Evolutionary conservation across 1,140 invertebrate genomes (phyloP).

Genomic region (Agraylea sexmaculata): DNA sequence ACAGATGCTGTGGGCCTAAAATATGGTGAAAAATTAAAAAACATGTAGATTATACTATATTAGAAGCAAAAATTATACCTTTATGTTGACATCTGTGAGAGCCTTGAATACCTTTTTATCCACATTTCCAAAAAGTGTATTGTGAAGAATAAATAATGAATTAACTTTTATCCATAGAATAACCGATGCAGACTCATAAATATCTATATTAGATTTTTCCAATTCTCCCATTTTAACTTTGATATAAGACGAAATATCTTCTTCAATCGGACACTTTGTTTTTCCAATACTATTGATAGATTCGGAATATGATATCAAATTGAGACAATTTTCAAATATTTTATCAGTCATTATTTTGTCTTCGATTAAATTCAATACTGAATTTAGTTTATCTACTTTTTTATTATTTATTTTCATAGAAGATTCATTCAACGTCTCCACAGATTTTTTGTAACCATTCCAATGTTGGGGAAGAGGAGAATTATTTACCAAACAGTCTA

Average conservation of each 20-base stretch:
- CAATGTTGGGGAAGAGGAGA: slow-evolving; percentile 53
- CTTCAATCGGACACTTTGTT: slow-evolving; percentile 50
- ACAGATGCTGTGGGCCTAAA: slow-evolving; percentile 56
- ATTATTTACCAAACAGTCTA: slow-evolving; percentile 60
- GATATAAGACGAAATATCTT: slow-evolving; percentile 62
- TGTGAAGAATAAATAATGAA: slow-evolving; percentile 57
- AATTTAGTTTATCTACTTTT: slow-evolving; percentile 42
- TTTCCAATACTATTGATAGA: slow-evolving; percentile 44
- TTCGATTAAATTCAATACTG: slow-evolving; percentile 52
- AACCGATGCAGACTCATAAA: slow-evolving; percentile 42
- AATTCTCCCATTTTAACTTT: slow-evolving; percentile 50
- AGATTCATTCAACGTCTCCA: slow-evolving; percentile 56
- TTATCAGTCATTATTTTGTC: slow-evolving; percentile 36
- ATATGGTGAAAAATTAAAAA: slow-evolving; percentile 16
- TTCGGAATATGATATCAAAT: slow-evolving; percentile 52
- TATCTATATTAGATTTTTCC: slow-evolving; percentile 44
- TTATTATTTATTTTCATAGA: slow-evolving; percentile 49
- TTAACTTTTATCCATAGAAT: slow-evolving; percentile 60
- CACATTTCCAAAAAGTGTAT: slow-evolving; percentile 60
- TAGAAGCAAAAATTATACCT: slow-evolving; percentile 35
- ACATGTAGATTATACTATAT: neutral
- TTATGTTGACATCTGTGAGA: slow-evolving; percentile 62
- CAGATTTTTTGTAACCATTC: slow-evolving; percentile 55
- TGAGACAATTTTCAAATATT: slow-evolving; percentile 40
- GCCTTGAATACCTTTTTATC: slow-evolving; percentile 69